Evolutionary conservation across 1,140 invertebrate genomes (phyloP), one percentile per base, ranked within the genome.

Genomic region (Octopus bimaculoides): DNA sequence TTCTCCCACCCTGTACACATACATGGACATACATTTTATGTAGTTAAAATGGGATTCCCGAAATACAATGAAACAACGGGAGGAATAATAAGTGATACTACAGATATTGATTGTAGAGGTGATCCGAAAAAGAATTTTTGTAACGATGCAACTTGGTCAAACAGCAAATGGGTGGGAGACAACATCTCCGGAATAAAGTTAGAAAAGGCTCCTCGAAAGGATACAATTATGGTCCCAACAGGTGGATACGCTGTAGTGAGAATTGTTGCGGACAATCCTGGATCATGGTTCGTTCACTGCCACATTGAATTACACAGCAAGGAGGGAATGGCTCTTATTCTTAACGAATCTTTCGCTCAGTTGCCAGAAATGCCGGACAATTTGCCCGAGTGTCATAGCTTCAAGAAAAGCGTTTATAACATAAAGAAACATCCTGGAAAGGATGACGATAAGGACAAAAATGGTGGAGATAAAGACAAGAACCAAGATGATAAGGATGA

Each of bases 11-110:
- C 94, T 8, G 94, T 94, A 84, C 94, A 95, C 88, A 87, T 95
- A 4, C 94, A 95, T 86, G 94, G 95, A 5, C 93, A 94, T 88
- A 93, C 91, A 84, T 95, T 95, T 87, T 92, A 93, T 84, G 91
- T 95, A 1, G 91, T 94, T 0, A 94, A 90, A 17, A 91, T 92
- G 83, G 93, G 79, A 9, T 66, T 77, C 66, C 69, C 73, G 17
- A 69, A 80, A 52, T 79, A 81, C 17, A 74, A 82, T n/a, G 66
- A 69, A 5, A 77, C 61, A n/a, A 74, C 79, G 71, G 82, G 61
- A 20, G n/a, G 10, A 9, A 66, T 81, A 1, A 77, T 61, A 0
- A n/a, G 69, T 5, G 41, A 55, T 3, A 84, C 77, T 52, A 8
- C 61, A 17, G 82, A 84, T 73, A 82, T 83, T 17, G 54, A 82